A percentile compares a stretch with the other conserved stretches of the same genome.
Evolutionary conservation across 2,797 vertebrate genomes (phyloP).

Genomic region (Bradypodion ventrale): DNA sequence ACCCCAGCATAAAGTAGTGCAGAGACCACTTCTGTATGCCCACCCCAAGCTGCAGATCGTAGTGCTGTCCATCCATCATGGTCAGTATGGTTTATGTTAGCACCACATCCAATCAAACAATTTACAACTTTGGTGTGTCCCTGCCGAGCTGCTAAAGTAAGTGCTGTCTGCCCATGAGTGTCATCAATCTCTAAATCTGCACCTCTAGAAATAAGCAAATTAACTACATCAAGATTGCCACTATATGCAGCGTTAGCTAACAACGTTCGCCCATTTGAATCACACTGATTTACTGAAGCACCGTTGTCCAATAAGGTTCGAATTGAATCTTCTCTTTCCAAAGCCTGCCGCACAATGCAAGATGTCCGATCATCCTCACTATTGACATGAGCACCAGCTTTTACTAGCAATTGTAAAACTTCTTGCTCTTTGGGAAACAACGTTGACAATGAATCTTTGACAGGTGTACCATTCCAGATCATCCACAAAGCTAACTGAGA

Average conservation of each 20-base stretch:
- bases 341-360: slow-evolving; percentile 92
- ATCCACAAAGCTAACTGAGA: slow-evolving; percentile 96
- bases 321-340: slow-evolving; percentile 96
- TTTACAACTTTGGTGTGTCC: slow-evolving; percentile 98
- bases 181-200: slow-evolving; percentile 94
- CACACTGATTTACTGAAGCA: slow-evolving; percentile 92
- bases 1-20: slow-evolving; percentile 96
- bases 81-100: slow-evolving; percentile 95
- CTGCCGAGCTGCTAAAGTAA: slow-evolving; percentile 94
- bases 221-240: slow-evolving; percentile 94
- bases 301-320: slow-evolving; percentile 93
- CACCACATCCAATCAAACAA: slow-evolving; percentile 92
- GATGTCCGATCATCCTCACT: slow-evolving; percentile 92
- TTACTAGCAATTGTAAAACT: slow-evolving; percentile 94
- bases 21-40: slow-evolving; percentile 96
- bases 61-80: slow-evolving; percentile 97
- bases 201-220: slow-evolving; percentile 89
- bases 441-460: slow-evolving; percentile 93
- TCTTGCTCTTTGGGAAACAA: slow-evolving; percentile 95
- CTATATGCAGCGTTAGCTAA: slow-evolving; percentile 93
- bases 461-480: slow-evolving; percentile 97
- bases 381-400: slow-evolving; percentile 95
- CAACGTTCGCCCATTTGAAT: slow-evolving; percentile 91
- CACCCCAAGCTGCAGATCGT: slow-evolving; percentile 95
- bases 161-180: slow-evolving; percentile 91